phyloP scores from a whole-genome alignment of 2,888 invertebrate genomes.

The Volucella inanis region DNA sequence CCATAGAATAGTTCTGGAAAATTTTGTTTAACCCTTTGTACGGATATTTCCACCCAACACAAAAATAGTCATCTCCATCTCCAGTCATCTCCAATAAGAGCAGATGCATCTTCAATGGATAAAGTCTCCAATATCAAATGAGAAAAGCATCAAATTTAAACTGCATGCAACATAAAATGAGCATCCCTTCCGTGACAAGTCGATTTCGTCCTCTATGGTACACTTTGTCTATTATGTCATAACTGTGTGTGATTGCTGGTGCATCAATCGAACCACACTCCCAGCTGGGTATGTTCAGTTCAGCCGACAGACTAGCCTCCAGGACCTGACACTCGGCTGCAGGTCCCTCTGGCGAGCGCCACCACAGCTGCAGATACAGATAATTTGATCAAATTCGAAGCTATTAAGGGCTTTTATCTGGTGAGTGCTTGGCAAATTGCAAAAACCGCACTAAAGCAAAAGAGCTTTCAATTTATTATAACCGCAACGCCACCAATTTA shows the following conservation, averaged over 20 bases:
- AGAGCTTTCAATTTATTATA: slow-evolving; percentile 75
- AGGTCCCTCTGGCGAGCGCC: slow-evolving; percentile 38
- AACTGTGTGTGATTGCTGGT: slow-evolving; percentile 58
- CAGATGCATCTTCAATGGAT: no score
- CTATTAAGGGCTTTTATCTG: slow-evolving; percentile 75
- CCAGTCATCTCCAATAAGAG: no score
- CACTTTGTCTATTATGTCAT: slow-evolving; percentile 22
- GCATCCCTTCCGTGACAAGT: background rate
- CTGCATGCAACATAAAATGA: slow-evolving; percentile 3
- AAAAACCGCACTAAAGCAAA: slow-evolving; percentile 74
- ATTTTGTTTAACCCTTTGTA: no score
- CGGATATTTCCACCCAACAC: no score
- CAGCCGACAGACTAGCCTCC: slow-evolving; percentile 8
- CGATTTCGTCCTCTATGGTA: background rate
- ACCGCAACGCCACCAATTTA: slow-evolving; percentile 73
- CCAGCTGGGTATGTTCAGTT: background rate
- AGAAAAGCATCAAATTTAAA: slow-evolving; percentile 6
- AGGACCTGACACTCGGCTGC: slow-evolving; percentile 19
- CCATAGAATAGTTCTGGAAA: no score
- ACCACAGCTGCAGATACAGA: slow-evolving; percentile 62
- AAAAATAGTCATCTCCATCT: no score
- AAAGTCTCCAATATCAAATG: background rate
- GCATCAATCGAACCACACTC: slow-evolving; percentile 64
- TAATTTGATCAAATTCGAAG: slow-evolving; percentile 73
- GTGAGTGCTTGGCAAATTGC: slow-evolving; percentile 75